Percentiles rank a stretch among this genome's conserved stretches.
Evolutionary conservation across 2,888 invertebrate species (phyloP).

Genomic region (Punctoribates punctum): DNA sequence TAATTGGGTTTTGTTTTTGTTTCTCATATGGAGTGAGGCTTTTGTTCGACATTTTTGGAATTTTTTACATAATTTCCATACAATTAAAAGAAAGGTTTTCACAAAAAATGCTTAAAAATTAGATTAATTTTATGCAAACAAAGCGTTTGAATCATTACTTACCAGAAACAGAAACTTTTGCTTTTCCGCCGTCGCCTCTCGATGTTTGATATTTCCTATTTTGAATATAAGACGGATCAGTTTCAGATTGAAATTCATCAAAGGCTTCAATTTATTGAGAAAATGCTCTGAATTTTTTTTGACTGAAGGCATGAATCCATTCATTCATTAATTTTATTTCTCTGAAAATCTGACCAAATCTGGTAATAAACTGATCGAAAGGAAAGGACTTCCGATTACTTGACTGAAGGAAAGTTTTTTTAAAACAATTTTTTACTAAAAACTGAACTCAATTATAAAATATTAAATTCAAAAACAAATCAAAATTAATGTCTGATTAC

Average conservation of each 20-base stretch:
- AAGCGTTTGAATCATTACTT: not conserved
- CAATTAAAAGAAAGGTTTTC: not conserved
- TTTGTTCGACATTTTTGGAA: not conserved
- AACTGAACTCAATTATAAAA: not conserved
- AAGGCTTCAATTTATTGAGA: not conserved
- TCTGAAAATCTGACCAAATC: not conserved
- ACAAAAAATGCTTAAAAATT: not conserved
- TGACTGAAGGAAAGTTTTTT: not conserved
- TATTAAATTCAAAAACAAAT: too few relatives aligned
- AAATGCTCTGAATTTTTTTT: not conserved
- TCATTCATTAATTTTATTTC: not conserved
- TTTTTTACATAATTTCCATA: not conserved
- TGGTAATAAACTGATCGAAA: not conserved
- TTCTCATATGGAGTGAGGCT: not conserved
- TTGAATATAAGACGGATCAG: not conserved
- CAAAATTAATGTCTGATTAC: too few relatives aligned
- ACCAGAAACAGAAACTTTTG: conserved; percentile 33
- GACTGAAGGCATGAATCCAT: not conserved
- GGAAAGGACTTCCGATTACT: not conserved
- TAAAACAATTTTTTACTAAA: not conserved
- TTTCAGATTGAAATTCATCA: not conserved
- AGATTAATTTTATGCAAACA: conserved; percentile 25
- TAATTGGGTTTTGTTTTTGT: conserved; percentile 1
- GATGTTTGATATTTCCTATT: conserved; percentile 26
- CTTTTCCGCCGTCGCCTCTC: conserved; percentile 33